Conservation (phyloP, 92 coral and sea anemone genomes). For the Phenganax marumi region DNA sequence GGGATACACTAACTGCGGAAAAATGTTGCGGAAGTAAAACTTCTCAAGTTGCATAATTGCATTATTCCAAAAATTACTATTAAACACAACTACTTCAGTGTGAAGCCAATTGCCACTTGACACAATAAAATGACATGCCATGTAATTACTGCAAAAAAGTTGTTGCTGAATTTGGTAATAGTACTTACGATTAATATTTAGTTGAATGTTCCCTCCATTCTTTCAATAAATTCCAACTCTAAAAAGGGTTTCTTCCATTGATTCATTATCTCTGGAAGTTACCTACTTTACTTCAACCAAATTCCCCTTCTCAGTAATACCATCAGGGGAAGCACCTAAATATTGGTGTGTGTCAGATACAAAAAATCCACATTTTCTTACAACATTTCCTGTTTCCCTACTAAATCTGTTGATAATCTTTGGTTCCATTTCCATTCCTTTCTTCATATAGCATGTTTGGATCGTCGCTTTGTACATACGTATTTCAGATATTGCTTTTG, state of each 20-base stretch:
- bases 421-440: constrained; percentile 59
- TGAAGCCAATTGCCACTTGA: constrained; percentile 53
- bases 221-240: constrained; percentile 10
- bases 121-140: constrained; percentile 61
- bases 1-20: constrained; percentile 74
- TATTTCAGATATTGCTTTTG: constrained; percentile 48
- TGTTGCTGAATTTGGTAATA: constrained; percentile 40
- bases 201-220: constrained; percentile 27
- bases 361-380: constrained; percentile 18
- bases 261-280: constrained; percentile 1
- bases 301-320: constrained; percentile 16
- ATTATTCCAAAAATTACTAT: constrained; percentile 53
- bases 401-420: not conserved
- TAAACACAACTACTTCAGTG: constrained; percentile 55
- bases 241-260: constrained; percentile 1
- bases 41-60: constrained; percentile 51
- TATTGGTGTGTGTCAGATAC: constrained; percentile 19
- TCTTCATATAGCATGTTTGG: constrained; percentile 55
- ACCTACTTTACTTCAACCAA: too few species aligned
- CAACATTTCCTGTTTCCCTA: constrained; percentile 5
- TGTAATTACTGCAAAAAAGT: constrained; percentile 29
- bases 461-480: constrained; percentile 43
- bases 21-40: constrained; percentile 62
- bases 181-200: constrained; percentile 26
- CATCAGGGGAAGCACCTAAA: constrained; percentile 33